Percentiles rank a stretch among this genome's conserved stretches.
These are phyloP conservation scores for Mnemiopsis leidyi DNA, from an alignment of 37 sponge, comb jelly and placozoan genomes.

Conservation along the genomic window DNA sequence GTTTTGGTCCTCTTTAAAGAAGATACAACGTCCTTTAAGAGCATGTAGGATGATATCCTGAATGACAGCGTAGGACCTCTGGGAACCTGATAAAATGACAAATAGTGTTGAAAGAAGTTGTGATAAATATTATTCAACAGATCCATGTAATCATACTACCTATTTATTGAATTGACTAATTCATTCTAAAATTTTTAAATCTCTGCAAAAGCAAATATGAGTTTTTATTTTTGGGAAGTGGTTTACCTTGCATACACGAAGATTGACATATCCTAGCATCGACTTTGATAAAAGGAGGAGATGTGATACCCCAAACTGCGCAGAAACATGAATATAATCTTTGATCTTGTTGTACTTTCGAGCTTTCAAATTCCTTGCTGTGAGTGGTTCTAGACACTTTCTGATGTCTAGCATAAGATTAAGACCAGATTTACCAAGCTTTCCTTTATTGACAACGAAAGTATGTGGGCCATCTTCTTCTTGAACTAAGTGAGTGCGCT, in stretches of 20 bases:
- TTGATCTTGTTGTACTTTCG: constrained; percentile 55
- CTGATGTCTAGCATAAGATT: constrained; percentile 14
- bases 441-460: constrained; percentile 43
- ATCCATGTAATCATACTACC: too few relatives aligned
- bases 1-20: not conserved
- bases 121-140: too few relatives aligned
- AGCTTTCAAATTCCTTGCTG: constrained; percentile 35
- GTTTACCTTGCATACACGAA: constrained; percentile 61
- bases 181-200: too few relatives aligned
- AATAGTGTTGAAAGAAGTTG: too few relatives aligned
- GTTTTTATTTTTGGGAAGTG: too few relatives aligned
- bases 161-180: too few relatives aligned
- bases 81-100: constrained; percentile 60
- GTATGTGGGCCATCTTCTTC: constrained; percentile 63
- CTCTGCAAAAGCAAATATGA: too few relatives aligned
- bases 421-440: constrained; percentile 33
- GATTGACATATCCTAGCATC: constrained; percentile 49
- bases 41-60: not conserved
- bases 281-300: constrained; percentile 15
- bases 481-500: constrained; percentile 26
- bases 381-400: constrained; percentile 49
- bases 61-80: constrained; percentile 42
- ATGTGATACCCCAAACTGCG: constrained; percentile 62
- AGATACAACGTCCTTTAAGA: constrained; percentile 17
- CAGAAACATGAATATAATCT: constrained; percentile 52